Base-by-base conservation (phyloP, 2,797 vertebrate species). In the Acomys russatus region DNA sequence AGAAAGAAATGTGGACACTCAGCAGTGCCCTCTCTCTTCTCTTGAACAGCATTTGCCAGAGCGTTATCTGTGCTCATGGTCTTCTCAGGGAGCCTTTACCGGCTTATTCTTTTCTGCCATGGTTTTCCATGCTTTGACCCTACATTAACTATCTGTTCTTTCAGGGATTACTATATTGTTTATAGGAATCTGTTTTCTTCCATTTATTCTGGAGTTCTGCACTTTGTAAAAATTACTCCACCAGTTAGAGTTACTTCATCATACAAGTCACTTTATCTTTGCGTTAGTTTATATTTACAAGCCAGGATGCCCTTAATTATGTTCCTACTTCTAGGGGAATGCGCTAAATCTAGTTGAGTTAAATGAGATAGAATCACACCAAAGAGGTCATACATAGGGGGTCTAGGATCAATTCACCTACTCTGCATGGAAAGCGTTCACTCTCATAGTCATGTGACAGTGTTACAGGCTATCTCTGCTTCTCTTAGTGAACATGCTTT, bases 401-500 rank as follows among this genome's bases (percentile, higher is more conserved):
- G 44, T 61, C 56, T 59, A 18, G 59, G 33, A 84, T 30, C 79
- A 44, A 1, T 0, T 33, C 66, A 33, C 74, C 20, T 49, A 63
- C 77, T 87, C 86, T 51, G 14, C 25, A n/a, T 54, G 56, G 85
- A 35, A 78, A 79, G 78, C n/a, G 38, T 87, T 70, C 28, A 11
- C 35, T 38, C 80, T 84, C 64, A 63, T 63, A 61, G 74, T 82
- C 88, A 35, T 12, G 44, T 64, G 68, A 51, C 90, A 64, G 18
- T 64, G 76, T n/a, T 30, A 86, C 23, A 3, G 49, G 84, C 9
- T 70, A 73, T 87, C 23, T n/a, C 54, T 86, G 18, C 30, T 94
- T 63, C 92, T 94, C 93, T 94, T 64, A 80, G 83, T 54, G 93
- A 94, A 87, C 7, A 89, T n/a, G 79, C 74, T 78, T 94, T 90